phyloP scores from a whole-genome alignment of 2,888 invertebrate genomes.

The Ornithoptera alexandrae region DNA sequence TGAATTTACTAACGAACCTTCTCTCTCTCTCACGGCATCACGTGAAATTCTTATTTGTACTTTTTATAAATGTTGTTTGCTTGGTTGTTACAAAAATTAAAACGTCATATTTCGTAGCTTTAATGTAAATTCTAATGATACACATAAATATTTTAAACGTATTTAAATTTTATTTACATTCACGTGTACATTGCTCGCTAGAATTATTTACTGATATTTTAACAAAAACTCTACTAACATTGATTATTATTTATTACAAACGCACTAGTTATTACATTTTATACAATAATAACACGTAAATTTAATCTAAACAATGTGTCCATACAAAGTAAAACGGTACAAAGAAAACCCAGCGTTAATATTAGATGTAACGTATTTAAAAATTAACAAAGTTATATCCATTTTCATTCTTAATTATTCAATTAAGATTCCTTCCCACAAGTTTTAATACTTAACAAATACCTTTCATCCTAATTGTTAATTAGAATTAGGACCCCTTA shows the following conservation, averaged over 20 bases:
- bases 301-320: not conserved
- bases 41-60: not conserved
- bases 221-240: no score
- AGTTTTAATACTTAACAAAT: constrained; percentile 13
- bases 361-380: not conserved
- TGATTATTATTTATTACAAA: no score
- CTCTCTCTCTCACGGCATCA: not conserved
- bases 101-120: not conserved
- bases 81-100: not conserved
- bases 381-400: constrained; percentile 3
- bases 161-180: no score
- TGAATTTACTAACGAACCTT: constrained; percentile 70
- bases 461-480: constrained; percentile 1
- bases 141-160: not conserved
- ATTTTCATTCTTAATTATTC: constrained; percentile 8
- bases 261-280: no score
- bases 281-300: no score
- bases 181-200: no score
- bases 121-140: not conserved
- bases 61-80: not conserved
- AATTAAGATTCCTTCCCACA: constrained; percentile 10
- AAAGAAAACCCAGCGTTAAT: not conserved
- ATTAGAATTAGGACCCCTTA: not conserved
- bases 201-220: no score
- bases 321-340: not conserved